Evolutionary conservation across 2,888 invertebrate genomes (phyloP).

Genomic region (Alsophila aescularia): DNA sequence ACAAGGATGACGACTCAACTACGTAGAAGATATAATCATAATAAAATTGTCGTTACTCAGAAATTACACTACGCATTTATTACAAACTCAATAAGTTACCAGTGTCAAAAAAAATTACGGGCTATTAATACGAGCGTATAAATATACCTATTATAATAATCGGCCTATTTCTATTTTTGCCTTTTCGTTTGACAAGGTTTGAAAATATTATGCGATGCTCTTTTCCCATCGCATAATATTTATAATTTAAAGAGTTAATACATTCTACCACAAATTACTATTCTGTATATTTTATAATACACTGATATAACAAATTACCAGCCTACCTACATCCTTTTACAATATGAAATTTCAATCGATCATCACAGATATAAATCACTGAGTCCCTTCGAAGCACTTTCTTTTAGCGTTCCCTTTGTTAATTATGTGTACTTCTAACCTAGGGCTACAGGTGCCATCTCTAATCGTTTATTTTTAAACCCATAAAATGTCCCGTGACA

Average conservation of each 20-base stretch:
- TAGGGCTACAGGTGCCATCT: conserved; percentile 9
- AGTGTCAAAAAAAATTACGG: no score
- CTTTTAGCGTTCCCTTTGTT: not conserved
- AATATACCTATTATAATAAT: not conserved
- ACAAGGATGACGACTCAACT: conserved; percentile 33
- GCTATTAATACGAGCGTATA: not conserved
- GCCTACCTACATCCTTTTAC: not conserved
- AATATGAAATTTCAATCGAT: conserved; percentile 2
- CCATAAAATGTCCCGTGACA: not conserved
- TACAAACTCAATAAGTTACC: not conserved
- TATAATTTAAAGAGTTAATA: conserved; percentile 8
- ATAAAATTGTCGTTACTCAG: conserved; percentile 19
- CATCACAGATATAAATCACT: conserved; percentile 13
- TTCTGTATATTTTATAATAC: conserved; percentile 6
- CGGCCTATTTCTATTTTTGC: not conserved
- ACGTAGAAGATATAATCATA: conserved; percentile 7
- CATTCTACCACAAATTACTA: conserved; percentile 7
- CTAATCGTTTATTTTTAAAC: not conserved
- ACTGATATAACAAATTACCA: not conserved
- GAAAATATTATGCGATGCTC: no score
- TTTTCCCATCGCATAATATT: not conserved
- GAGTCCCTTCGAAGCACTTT: conserved; percentile 10
- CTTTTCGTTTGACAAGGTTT: no score
- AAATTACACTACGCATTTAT: not conserved
- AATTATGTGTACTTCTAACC: not conserved